Evolutionary conservation across 1,140 invertebrate genomes (phyloP), one percentile per base, ranked within the genome.

Genomic region (Zophobas atratus): DNA sequence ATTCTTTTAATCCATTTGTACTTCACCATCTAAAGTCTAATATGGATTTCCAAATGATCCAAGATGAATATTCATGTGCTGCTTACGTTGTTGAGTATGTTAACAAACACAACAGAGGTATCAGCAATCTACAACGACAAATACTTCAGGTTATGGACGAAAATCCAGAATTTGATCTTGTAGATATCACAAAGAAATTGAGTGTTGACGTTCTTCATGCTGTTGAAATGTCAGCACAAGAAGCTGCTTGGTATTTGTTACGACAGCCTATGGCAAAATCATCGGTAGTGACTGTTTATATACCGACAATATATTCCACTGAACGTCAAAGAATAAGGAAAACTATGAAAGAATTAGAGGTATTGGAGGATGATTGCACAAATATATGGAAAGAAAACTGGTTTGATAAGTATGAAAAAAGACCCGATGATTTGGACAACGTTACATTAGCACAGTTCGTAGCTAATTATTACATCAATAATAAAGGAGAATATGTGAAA

Each of bases 51-150:
- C 86, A 87, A 77, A 85, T 87, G 39, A 86, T 87, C 79, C 81
- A 84, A 56, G 86, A 87, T 83, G 84, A 86, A 53, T 85, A 87
- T 76, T 63, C 60, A 1, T 85, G 83, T 74, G 81, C 81, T 51
- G 72, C 70, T 2, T 86, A 85, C 60, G 78, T 83, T 38, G 81
- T 85, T 2, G 79, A 85, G 60, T 88, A 87, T 77, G 78, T 88
- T 6, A 88, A 86, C 77, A 87, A 88, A 85, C 82, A 85, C 77
- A 76, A 79, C 38, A 55, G 84, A 80, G 86, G 86, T 77, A 85
- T 86, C 55, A 78, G 86, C 80, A 84, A 85, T 76, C 74, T 88
- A 43, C 79, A 79, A 34, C 39, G 70, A 5, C 3, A 72, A 20
- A 70, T 70, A 3, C 3, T 8, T 35, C 70, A 84, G 57, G 77